Conservation (phyloP, 2,797 vertebrate species). For the Iguana delicatissima region DNA sequence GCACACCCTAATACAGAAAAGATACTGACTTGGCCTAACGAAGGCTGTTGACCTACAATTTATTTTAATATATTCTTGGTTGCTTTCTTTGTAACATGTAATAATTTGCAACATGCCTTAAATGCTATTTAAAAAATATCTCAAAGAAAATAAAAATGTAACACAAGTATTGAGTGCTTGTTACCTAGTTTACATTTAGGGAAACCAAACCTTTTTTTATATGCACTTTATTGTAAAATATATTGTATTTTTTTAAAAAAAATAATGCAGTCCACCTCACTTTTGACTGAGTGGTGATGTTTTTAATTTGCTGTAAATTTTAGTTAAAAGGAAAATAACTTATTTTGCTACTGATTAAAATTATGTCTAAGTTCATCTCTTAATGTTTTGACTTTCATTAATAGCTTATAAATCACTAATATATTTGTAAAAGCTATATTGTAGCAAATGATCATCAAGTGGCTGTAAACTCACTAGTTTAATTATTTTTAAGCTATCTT, state of each 20-base stretch:
- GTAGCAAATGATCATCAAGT: conserved; percentile 33
- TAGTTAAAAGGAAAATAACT: conserved; percentile 55
- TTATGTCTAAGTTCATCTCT: conserved; percentile 60
- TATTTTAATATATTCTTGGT: conserved; percentile 36
- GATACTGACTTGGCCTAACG: conserved; percentile 71
- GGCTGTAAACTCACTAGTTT: neutral
- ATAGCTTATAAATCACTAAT: conserved; percentile 56
- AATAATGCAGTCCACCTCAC: conserved; percentile 69
- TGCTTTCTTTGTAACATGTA: conserved; percentile 51
- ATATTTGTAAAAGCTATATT: conserved; percentile 51
- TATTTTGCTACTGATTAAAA: conserved; percentile 71
- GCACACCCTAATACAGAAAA: conserved; percentile 73
- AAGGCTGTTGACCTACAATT: conserved; percentile 49
- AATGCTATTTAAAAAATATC: conserved; percentile 42
- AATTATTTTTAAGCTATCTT: conserved; percentile 16
- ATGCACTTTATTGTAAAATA: conserved; percentile 72
- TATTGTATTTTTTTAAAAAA: conserved; percentile 62
- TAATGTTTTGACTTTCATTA: conserved; percentile 62
- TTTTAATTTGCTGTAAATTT: conserved; percentile 64
- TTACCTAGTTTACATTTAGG: conserved; percentile 68
- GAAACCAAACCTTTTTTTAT: conserved; percentile 66
- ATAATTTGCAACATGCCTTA: conserved; percentile 56
- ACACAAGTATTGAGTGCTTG: conserved; percentile 67
- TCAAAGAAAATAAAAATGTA: conserved; percentile 65
- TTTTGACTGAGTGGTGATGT: conserved; percentile 67